Evolutionary conservation across 2,888 invertebrate genomes (phyloP).

Genomic region (Aspidiotus destructor): DNA sequence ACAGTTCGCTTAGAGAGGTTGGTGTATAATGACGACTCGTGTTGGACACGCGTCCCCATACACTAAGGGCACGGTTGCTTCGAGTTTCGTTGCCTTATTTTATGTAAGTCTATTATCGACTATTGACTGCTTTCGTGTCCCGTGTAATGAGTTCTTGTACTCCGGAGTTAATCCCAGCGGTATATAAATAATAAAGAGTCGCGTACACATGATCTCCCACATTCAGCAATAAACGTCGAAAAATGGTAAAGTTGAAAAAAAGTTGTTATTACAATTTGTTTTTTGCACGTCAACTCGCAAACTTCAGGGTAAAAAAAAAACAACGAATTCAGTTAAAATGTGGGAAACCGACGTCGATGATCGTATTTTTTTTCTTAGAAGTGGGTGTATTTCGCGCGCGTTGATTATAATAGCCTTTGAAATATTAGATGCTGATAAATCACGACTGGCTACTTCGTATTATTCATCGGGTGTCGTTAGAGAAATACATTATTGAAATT

Average conservation of each 20-base stretch:
- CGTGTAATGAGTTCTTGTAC: slow-evolving; percentile 16
- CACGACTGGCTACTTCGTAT: too few relatives aligned
- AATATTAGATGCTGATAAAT: too few relatives aligned
- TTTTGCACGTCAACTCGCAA: too few relatives aligned
- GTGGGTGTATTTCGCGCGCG: too few relatives aligned
- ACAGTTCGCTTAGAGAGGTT: slow-evolving; percentile 15
- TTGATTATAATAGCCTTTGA: too few relatives aligned
- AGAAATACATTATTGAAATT: too few relatives aligned
- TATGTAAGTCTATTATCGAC: slow-evolving; percentile 26
- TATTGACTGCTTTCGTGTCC: slow-evolving; percentile 25
- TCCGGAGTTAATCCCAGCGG: slow-evolving; percentile 27
- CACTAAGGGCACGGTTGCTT: background rate
- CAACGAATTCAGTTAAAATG: too few relatives aligned
- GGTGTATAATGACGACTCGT: slow-evolving; percentile 31
- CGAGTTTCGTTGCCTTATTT: background rate
- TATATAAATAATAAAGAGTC: slow-evolving; percentile 15
- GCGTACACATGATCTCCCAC: background rate
- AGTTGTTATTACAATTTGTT: background rate
- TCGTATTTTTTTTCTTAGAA: too few relatives aligned
- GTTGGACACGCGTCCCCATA: slow-evolving; percentile 29
- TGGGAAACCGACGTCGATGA: too few relatives aligned
- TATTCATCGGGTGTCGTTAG: too few relatives aligned
- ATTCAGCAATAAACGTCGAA: background rate
- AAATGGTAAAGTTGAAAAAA: background rate
- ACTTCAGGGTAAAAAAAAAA: too few relatives aligned